Conservation (phyloP, 1,140 invertebrate species). For the Thaumatotibia leucotreta region DNA sequence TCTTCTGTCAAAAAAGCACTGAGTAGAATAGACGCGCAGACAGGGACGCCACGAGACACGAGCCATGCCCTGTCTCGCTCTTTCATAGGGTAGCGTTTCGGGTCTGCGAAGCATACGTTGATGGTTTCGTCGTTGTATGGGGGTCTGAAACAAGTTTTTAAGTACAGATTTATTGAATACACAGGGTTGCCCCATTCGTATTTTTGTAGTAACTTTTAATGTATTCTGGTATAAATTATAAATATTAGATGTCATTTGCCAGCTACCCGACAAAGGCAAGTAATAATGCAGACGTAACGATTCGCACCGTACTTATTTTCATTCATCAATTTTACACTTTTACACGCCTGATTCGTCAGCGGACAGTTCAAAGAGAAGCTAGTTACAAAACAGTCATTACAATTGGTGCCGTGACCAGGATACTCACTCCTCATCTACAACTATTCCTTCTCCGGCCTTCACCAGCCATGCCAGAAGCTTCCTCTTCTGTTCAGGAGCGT, state of each 20-base stretch:
- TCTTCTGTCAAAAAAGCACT: slow-evolving; percentile 63
- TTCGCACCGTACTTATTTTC: too few relatives aligned
- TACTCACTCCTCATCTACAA: slow-evolving; percentile 74
- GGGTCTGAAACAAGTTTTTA: slow-evolving; percentile 40
- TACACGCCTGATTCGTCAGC: too few relatives aligned
- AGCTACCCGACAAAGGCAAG: background rate
- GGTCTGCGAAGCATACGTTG: slow-evolving; percentile 65
- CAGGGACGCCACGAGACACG: slow-evolving; percentile 40
- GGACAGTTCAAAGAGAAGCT: too few relatives aligned
- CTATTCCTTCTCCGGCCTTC: slow-evolving; percentile 82
- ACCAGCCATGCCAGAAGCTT: slow-evolving; percentile 83
- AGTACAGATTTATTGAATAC: background rate
- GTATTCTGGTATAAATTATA: too few relatives aligned
- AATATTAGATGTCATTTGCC: background rate
- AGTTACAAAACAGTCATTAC: too few relatives aligned
- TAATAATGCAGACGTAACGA: background rate
- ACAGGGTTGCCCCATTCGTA: background rate
- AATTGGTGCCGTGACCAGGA: background rate
- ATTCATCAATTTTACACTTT: too few relatives aligned
- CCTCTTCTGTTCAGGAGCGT: slow-evolving; percentile 79
- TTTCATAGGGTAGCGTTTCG: slow-evolving; percentile 47
- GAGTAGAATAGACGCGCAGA: slow-evolving; percentile 59
- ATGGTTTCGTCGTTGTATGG: slow-evolving; percentile 53
- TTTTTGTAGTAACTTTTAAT: too few relatives aligned
- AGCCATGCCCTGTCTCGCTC: slow-evolving; percentile 53